Percentiles rank a stretch among this genome's conserved stretches.
These are phyloP conservation scores for Stenotaenia linearis DNA, from an alignment of 2,888 invertebrate genomes.

Conservation along the genomic window DNA sequence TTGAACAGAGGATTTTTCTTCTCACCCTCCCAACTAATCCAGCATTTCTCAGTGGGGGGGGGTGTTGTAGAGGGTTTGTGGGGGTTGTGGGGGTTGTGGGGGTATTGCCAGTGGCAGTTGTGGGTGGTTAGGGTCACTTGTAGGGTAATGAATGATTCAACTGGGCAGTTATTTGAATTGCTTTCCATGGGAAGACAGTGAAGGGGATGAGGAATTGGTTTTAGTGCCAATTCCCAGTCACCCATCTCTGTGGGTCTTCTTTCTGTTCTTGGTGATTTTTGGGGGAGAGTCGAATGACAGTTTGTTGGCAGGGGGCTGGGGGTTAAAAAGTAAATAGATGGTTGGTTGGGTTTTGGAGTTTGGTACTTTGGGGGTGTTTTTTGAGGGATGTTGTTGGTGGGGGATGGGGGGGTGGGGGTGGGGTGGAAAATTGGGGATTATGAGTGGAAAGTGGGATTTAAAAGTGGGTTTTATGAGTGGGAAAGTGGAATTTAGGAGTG, in stretches of 20 bases:
- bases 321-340: no score
- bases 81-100: no score
- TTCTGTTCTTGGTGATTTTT: not conserved
- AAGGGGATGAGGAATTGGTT: conserved; percentile 1
- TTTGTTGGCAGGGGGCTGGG: not conserved
- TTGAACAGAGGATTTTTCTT: not conserved
- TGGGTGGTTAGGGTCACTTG: conserved; percentile 18
- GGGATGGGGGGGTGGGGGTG: no score
- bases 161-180: conserved; percentile 17
- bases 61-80: not conserved
- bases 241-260: not conserved
- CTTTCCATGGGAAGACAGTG: conserved; percentile 13
- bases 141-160: conserved; percentile 16
- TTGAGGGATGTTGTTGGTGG: no score
- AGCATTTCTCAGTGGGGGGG: not conserved
- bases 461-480: no score
- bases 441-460: no score
- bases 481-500: no score
- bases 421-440: no score
- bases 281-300: not conserved
- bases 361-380: no score
- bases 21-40: not conserved
- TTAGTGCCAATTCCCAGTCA: not conserved
- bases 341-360: no score
- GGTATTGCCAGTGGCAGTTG: conserved; percentile 16